Percentiles rank a stretch among this genome's conserved stretches.
These are phyloP conservation scores for Notodonta dromedarius DNA, from an alignment of 2,888 invertebrate species.

Conservation along the genomic window DNA sequence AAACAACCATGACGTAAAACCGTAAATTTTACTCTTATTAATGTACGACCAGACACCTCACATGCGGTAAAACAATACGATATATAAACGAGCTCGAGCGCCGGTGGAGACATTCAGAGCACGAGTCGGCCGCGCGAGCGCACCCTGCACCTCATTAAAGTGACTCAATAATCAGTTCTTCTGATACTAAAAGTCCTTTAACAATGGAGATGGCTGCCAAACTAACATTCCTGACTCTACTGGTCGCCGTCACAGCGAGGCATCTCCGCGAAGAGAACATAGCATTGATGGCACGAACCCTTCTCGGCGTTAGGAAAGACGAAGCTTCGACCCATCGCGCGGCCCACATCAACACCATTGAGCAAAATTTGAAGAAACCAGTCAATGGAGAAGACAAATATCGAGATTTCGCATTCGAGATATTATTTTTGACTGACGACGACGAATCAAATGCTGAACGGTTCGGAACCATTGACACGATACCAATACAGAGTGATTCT, in stretches of 20 bases:
- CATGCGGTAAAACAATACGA: not conserved
- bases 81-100: not conserved
- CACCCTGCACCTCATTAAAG: not conserved
- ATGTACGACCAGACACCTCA: not conserved
- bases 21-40: not conserved
- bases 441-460: not conserved
- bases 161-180: slow-evolving; percentile 1
- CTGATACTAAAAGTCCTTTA: slow-evolving; percentile 1
- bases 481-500: not conserved
- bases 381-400: not conserved
- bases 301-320: not conserved
- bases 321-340: not conserved
- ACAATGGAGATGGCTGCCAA: not conserved
- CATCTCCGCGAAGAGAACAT: not conserved
- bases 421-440: not conserved
- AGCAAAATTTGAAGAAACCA: not conserved
- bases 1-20: not conserved
- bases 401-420: not conserved
- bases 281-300: not conserved
- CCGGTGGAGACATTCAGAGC: not conserved
- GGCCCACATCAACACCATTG: not conserved
- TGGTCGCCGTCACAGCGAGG: not conserved
- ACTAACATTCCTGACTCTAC: not conserved
- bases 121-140: not conserved
- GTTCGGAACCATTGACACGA: not conserved